Percentiles rank a stretch among this genome's conserved stretches.
These are phyloP conservation scores for Danio choprae DNA, from an alignment of 2,797 vertebrate genomes.

Conservation along the genomic window DNA sequence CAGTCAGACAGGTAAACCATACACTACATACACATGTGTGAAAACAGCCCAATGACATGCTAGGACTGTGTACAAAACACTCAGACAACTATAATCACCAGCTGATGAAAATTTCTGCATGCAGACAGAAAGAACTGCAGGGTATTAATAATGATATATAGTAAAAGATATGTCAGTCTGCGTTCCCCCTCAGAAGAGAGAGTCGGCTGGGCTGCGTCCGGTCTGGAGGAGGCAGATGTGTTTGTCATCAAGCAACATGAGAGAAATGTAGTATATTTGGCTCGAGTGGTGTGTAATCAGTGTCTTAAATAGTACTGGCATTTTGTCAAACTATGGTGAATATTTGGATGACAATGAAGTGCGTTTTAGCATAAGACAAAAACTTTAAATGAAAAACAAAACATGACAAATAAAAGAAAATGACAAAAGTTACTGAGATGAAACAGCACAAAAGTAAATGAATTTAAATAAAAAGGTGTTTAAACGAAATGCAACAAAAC, in stretches of 20 bases:
- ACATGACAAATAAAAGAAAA: too few relatives aligned
- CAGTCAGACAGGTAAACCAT: conserved; percentile 57
- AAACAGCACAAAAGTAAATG: too few relatives aligned
- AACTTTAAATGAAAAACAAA: too few relatives aligned
- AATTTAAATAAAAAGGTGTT: too few relatives aligned
- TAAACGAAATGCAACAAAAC: too few relatives aligned
- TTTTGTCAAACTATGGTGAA: conserved; percentile 27
- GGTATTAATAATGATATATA: conserved; percentile 39
- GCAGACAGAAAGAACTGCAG: not conserved
- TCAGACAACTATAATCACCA: conserved; percentile 2
- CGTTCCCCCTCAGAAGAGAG: conserved; percentile 26
- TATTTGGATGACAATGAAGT: conserved; percentile 26
- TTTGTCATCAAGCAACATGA: conserved; percentile 55
- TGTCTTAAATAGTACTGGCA: not conserved
- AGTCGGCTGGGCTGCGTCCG: conserved; percentile 45
- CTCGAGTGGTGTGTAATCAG: conserved; percentile 39
- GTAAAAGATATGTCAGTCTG: conserved; percentile 12
- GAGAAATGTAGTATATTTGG: not conserved
- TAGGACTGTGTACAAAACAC: not conserved
- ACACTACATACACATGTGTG: not conserved
- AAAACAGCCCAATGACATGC: not conserved
- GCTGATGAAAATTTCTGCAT: not conserved
- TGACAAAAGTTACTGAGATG: too few relatives aligned
- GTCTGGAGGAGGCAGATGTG: conserved; percentile 50
- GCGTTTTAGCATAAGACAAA: not conserved